These are phyloP conservation scores for Chaetura pelagica DNA, from an alignment of 2,113 vertebrate species.

Conservation along the genomic window DNA sequence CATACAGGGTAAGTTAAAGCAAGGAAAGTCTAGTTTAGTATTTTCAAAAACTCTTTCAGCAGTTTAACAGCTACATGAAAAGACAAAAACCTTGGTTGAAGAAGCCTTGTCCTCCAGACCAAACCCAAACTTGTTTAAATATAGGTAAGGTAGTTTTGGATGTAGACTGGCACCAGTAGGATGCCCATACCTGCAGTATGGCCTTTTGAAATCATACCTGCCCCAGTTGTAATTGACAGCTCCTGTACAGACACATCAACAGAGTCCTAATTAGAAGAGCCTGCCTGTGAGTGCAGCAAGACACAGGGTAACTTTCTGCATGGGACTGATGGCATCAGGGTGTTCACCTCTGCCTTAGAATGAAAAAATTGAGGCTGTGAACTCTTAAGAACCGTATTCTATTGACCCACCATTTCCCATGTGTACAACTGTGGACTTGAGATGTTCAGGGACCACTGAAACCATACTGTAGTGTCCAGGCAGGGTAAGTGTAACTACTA, in stretches of 20 bases:
- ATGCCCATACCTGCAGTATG: neutral
- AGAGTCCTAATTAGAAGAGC: neutral
- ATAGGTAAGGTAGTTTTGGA: neutral
- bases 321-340: neutral
- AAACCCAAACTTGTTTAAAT: neutral
- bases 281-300: neutral
- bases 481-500: neutral
- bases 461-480: neutral
- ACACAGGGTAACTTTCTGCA: neutral
- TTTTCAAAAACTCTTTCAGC: neutral
- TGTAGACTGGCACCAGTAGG: neutral
- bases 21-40: neutral
- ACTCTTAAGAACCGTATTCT: neutral
- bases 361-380: neutral
- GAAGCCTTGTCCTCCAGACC: neutral
- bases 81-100: neutral
- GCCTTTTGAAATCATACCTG: neutral
- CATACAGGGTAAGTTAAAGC: neutral
- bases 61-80: neutral
- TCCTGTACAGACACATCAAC: neutral
- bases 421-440: neutral
- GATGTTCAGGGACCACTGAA: neutral
- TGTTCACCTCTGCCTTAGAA: neutral
- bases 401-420: neutral
- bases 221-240: neutral